Conservation (phyloP, 2,797 vertebrate species). For the Lutjanus argentimaculatus region DNA sequence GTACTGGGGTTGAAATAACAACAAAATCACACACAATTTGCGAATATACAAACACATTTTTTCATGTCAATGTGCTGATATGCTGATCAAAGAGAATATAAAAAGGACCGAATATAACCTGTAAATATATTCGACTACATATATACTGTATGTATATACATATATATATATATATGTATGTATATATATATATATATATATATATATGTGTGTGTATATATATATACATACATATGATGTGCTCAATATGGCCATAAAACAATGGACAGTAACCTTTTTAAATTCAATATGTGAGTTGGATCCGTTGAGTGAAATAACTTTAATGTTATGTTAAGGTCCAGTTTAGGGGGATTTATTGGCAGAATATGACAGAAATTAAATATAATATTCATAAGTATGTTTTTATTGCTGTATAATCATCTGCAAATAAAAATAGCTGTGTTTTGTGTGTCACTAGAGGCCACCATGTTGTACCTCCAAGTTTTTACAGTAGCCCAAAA, state of each 20-base stretch:
- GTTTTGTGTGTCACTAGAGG: too few relatives aligned
- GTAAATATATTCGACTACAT: not conserved
- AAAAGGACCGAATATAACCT: not conserved
- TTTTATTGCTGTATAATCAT: too few relatives aligned
- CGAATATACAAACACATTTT: not conserved
- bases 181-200: too few relatives aligned
- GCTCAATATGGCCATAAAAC: not conserved
- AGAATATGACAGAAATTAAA: too few relatives aligned
- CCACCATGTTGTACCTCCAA: too few relatives aligned
- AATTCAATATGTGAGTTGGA: not conserved
- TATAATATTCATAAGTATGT: too few relatives aligned
- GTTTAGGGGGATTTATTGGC: too few relatives aligned
- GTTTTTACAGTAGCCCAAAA: too few relatives aligned
- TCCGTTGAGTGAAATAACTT: not conserved
- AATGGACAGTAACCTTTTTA: not conserved
- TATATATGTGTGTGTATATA: too few relatives aligned
- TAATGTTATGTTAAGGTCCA: not conserved
- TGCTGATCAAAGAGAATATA: not conserved
- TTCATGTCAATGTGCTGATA: not conserved
- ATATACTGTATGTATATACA: too few relatives aligned
- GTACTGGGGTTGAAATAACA: slow-evolving; percentile 83
- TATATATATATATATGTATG: too few relatives aligned
- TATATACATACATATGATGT: not conserved
- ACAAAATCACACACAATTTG: not conserved
- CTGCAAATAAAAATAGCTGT: too few relatives aligned